Evolutionary conservation across 2,888 invertebrate genomes (phyloP), one percentile per base, ranked within the genome.

Genomic region (Cancer borealis): DNA sequence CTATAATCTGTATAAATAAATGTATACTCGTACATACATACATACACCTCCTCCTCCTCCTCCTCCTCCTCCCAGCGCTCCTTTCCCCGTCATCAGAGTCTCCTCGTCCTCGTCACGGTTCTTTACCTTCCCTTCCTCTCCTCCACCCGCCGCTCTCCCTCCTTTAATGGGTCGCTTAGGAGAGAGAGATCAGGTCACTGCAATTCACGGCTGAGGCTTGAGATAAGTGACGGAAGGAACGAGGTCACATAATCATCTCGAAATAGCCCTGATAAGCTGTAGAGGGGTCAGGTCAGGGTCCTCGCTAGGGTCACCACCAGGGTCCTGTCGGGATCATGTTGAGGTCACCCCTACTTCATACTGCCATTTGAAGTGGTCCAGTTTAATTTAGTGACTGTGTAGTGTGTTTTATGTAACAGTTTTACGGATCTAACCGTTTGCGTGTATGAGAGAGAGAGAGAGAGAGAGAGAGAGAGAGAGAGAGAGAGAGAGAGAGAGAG

Each of bases 391-490:
- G 79, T 30, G 79, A 12, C 10, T 30, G 79, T 30, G 30, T 26
- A 1, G n/a, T n/a, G 73, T 17, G 73, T 73, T 73, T 73, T 73
- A 73, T 73, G n/a, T 21, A 26, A 73, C 21, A n/a, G 14, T 73
- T 73, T n/a, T 6, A 21, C 73, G 26, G 4, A 73, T n/a, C 21
- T 73, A 54, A 54, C 66, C n/a, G 66, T n/a, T 21, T 66, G 21
- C 4, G 66, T n/a, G 66, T 17, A n/a, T 4, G 54, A 10, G 12
- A 12, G 12, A 12, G 12, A 12, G 12, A 12, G 12, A 12, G 12
- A 12, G 14, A 14, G 14, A 49, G 73, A 73, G 73, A 88, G 88
- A 88, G 88, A 47, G 88, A 88, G 88, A 88, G 88, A 89, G 49
- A 88, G 88, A 88, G 46, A 14, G 14, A 14, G 14, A 49, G 73